Percentiles rank a stretch among this genome's conserved stretches.
These are phyloP conservation scores for Pantherophis guttatus DNA, from an alignment of 2,113 vertebrate species.

Conservation along the genomic window DNA sequence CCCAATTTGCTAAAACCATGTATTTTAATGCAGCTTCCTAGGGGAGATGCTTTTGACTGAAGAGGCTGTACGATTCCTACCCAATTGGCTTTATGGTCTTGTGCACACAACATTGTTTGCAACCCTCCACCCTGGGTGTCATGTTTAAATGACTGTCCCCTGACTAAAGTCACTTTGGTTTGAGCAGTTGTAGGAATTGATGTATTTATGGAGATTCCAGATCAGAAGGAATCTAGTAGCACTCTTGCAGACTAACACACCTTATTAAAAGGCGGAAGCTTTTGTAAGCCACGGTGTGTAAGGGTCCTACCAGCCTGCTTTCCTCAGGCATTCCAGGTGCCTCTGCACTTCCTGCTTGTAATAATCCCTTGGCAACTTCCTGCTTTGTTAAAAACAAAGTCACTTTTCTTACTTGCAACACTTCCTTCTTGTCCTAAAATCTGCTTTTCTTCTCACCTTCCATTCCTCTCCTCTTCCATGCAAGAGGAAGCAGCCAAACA, in stretches of 20 bases:
- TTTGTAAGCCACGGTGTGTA: not conserved
- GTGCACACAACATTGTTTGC: not conserved
- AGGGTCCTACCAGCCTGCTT: not conserved
- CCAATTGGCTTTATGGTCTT: not conserved
- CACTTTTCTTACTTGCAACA: not conserved
- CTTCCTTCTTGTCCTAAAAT: not conserved
- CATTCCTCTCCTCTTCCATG: not conserved
- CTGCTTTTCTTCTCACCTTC: not conserved
- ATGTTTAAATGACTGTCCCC: not conserved
- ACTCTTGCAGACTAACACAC: not conserved
- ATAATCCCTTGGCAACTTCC: not conserved
- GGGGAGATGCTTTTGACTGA: not conserved
- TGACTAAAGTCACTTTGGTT: not conserved
- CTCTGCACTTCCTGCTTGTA: not conserved
- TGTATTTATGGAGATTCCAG: not conserved
- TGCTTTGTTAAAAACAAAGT: not conserved
- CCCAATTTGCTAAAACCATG: not conserved
- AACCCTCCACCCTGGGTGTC: not conserved
- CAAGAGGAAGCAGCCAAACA: not conserved
- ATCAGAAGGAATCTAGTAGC: not conserved
- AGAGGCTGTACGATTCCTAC: not conserved
- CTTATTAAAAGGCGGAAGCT: not conserved
- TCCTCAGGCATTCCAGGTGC: not conserved
- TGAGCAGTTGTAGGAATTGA: not conserved
- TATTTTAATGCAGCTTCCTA: not conserved